A percentile compares a stretch with the other conserved stretches of the same genome.
Evolutionary conservation across 37 sponge, comb jelly and placozoan genomes (phyloP).

Genomic region (Cladorhizidae sp.): DNA sequence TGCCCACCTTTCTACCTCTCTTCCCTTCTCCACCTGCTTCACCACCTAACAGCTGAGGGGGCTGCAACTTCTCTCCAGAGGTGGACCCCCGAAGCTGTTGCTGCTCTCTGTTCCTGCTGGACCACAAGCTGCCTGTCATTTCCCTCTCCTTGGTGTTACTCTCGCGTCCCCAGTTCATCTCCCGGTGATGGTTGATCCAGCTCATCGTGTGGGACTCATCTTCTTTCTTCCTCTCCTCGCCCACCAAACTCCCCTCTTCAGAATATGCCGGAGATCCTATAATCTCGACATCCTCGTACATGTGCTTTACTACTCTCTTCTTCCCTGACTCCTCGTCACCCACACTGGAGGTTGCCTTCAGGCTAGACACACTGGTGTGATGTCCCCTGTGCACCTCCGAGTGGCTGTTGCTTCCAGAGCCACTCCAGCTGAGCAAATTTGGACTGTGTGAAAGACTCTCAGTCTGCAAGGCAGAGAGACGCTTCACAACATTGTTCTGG

Average conservation of each 20-base stretch:
- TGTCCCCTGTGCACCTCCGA: background rate
- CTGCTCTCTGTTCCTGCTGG: conserved; percentile 8
- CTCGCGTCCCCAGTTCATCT: conserved; percentile 30
- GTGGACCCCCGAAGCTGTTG: background rate
- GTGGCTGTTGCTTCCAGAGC: background rate
- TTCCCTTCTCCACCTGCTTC: background rate
- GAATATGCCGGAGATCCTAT: background rate
- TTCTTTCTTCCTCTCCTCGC: background rate
- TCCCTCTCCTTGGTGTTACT: background rate
- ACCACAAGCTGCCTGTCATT: conserved; percentile 31
- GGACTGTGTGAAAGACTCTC: background rate
- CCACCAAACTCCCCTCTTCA: background rate
- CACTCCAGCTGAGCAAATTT: conserved; percentile 7
- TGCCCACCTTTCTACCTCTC: background rate
- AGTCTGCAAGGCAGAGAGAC: background rate
- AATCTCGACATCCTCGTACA: conserved; percentile 20
- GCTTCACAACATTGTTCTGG: background rate
- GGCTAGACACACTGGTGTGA: background rate
- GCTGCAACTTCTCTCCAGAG: background rate
- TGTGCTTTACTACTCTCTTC: conserved; percentile 1
- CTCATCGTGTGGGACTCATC: background rate
- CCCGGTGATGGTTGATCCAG: conserved; percentile 29
- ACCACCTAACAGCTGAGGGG: too few species aligned
- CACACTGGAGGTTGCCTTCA: background rate
- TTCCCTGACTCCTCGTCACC: background rate